A percentile compares a stretch with the other conserved stretches of the same genome.
These are phyloP conservation scores for Diabrotica undecimpunctata DNA, from an alignment of 1,140 invertebrate genomes.

Conservation along the genomic window DNA sequence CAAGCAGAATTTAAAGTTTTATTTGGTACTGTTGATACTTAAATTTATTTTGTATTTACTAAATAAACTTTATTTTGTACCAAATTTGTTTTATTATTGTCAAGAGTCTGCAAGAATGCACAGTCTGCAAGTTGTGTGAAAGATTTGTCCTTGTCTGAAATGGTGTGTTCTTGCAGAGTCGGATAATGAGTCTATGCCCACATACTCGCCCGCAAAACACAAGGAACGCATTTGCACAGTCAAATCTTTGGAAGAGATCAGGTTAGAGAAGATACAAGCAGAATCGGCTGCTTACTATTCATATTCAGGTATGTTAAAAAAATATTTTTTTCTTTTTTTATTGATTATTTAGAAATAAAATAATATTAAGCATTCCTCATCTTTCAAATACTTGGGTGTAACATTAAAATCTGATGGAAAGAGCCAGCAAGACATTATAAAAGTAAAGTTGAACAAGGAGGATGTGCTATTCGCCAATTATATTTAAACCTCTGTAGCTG, in stretches of 20 bases:
- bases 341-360: not conserved
- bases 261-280: constrained; percentile 64
- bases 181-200: constrained; percentile 62
- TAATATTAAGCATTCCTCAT: too few relatives aligned
- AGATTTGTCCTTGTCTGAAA: constrained; percentile 14
- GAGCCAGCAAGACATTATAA: too few relatives aligned
- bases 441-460: too few relatives aligned
- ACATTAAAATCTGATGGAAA: too few relatives aligned
- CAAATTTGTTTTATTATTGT: constrained; percentile 24
- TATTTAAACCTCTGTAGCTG: too few relatives aligned
- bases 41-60: constrained; percentile 18
- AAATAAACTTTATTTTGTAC: constrained; percentile 26
- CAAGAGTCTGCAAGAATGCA: constrained; percentile 41
- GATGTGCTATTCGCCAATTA: too few relatives aligned
- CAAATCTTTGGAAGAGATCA: constrained; percentile 64
- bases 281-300: constrained; percentile 65
- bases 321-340: constrained; percentile 1
- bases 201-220: constrained; percentile 56
- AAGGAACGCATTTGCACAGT: constrained; percentile 48
- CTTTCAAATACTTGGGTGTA: too few relatives aligned
- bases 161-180: constrained; percentile 69
- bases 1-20: constrained; percentile 7
- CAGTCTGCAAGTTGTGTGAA: constrained; percentile 5
- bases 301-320: constrained; percentile 47
- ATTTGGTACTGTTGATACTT: constrained; percentile 9